phyloP scores from a whole-genome alignment of 2,113 vertebrate genomes.

The Oncorhynchus tshawytscha region DNA sequence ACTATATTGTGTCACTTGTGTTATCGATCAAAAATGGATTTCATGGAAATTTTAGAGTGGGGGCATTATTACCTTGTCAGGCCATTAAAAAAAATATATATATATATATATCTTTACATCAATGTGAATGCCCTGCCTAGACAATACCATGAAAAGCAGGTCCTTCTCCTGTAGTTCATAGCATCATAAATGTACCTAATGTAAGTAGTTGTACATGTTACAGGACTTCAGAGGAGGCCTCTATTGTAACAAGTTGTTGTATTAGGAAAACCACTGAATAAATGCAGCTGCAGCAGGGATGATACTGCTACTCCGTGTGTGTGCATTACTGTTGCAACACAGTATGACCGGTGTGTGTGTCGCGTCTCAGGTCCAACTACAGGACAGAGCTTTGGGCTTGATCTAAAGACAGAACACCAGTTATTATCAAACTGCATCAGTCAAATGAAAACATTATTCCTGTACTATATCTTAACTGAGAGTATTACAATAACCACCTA shows the following conservation, averaged over 20 bases:
- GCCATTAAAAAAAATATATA: no score
- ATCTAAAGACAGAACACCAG: conserved; percentile 35
- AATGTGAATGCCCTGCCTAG: not conserved
- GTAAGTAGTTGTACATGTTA: not conserved
- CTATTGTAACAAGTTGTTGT: not conserved
- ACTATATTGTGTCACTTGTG: conserved; percentile 28
- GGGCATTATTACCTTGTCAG: not conserved
- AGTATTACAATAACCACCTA: not conserved
- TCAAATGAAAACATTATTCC: conserved; percentile 26
- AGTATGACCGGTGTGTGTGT: not conserved
- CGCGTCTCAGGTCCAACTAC: not conserved
- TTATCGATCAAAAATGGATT: not conserved
- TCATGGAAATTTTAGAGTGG: not conserved
- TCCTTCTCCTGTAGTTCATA: conserved; percentile 23
- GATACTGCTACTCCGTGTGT: no score
- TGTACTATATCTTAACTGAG: conserved; percentile 38
- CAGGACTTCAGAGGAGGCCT: conserved; percentile 5
- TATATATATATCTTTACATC: not conserved
- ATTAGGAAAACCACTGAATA: not conserved
- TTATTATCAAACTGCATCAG: conserved; percentile 38
- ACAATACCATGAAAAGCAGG: not conserved
- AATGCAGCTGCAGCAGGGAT: not conserved
- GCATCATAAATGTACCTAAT: not conserved
- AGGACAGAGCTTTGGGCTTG: not conserved
- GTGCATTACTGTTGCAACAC: not conserved